A percentile compares a stretch with the other conserved stretches of the same genome.
Conservation (phyloP, 2,113 vertebrate species). For the Engystomops pustulosus region DNA sequence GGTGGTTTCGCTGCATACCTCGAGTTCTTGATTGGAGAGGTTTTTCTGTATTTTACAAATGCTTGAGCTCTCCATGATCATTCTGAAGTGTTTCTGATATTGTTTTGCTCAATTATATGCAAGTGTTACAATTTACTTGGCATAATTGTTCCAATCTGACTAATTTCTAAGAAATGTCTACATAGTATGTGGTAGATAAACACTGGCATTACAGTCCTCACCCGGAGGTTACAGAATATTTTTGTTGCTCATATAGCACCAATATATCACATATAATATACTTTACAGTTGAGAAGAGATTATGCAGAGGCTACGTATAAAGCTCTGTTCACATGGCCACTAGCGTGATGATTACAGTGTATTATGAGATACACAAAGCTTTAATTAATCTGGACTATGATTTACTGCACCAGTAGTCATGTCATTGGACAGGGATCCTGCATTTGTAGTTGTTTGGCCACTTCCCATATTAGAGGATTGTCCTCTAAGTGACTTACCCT, state of each 20-base stretch:
- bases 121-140: slow-evolving; percentile 17
- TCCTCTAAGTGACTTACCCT: too few relatives aligned
- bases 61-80: slow-evolving; percentile 39
- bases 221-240: not conserved
- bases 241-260: not conserved
- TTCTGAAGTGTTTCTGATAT: slow-evolving; percentile 50
- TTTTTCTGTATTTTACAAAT: slow-evolving; percentile 25
- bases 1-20: not conserved
- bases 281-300: too few relatives aligned
- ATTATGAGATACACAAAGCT: too few relatives aligned
- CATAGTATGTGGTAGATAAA: slow-evolving; percentile 16
- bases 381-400: too few relatives aligned
- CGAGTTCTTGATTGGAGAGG: slow-evolving; percentile 39
- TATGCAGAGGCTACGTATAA: too few relatives aligned
- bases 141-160: slow-evolving; percentile 13
- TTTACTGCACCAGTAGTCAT: too few relatives aligned
- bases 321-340: too few relatives aligned
- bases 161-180: slow-evolving; percentile 17
- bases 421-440: too few relatives aligned
- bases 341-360: too few relatives aligned
- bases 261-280: too few relatives aligned
- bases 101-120: slow-evolving; percentile 42
- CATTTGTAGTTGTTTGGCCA: too few relatives aligned
- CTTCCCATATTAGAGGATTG: too few relatives aligned
- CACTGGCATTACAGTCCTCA: not conserved